Conservation (phyloP, 2,113 vertebrate species). For the Rattus norvegicus region GRCr8 NC_086031.1:54354001-54354500, state of each 20-base stretch:
- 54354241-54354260: conserved; percentile 49
- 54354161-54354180: conserved; percentile 29
- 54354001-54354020: not conserved
- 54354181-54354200: conserved; percentile 69
- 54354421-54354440: conserved; percentile 51
- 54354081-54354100: not conserved
- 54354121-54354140: conserved; percentile 51
- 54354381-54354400: conserved; percentile 79
- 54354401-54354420: conserved; percentile 65
- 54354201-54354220: conserved; percentile 63
- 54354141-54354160: not conserved
- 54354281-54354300: conserved; percentile 68
- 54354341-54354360: conserved; percentile 27
- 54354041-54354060: not conserved
- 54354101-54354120: not conserved
- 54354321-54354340: conserved; percentile 23
- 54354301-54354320: conserved; percentile 56
- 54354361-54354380: conserved; percentile 59
- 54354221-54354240: not conserved
- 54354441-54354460: conserved; percentile 72
- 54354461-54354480: conserved; percentile 65
- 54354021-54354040: not conserved
- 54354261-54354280: conserved; percentile 27
- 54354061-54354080: not conserved
- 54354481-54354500: conserved; percentile 31